Evolutionary conservation across 2,888 invertebrate species (phyloP), one percentile per base, ranked within the genome.

Genomic region (Pristionchus entomophagus): DNA sequence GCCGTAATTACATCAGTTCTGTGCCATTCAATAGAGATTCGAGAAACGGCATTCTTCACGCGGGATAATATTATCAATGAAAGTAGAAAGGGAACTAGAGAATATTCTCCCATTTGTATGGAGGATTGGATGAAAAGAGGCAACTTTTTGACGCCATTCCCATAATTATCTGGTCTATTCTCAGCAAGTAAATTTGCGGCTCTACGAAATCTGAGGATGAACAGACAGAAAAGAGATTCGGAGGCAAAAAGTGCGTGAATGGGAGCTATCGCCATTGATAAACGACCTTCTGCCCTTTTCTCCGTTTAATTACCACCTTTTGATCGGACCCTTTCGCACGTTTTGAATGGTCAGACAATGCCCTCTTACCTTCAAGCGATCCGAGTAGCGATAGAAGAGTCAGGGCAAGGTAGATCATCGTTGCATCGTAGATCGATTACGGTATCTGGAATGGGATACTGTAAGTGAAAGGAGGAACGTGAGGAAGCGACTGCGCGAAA

Each of bases 201-300:
- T 73, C 38, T 38, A n/a, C 22, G 10, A 73, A 69, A 69, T 69
- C 38, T 38, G 35, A 8, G 41, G 41, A 73, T 45, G n/a, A 22
- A 69, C 17, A 69, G 69, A 38, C n/a, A 32, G 32, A 26, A 22
- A 62, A 62, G 32, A 38, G 69, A 69, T 69, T 35, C 38, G 41
- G 35, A 14, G 12, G 12, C 8, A 45, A 73, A 73, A 73, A 73
- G 32, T 8, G 73, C 10, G 41, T 45, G 73, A 73, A 73, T 73
- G 45, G 45, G 41, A 41, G n/a, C 26, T 8, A 45, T 41, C 45
- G 14, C 32, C 32, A 73, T 26, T 26, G 73, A 45, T 41, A 73
- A 73, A 73, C 32, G 73, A 73, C 73, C 73, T 73, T 73, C 73
- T 73, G 73, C 19, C 41, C 8, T 73, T 22, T 73, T 73, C 73